Conservation (phyloP, 2,113 vertebrate genomes). For the Sceloporus undulatus region DNA sequence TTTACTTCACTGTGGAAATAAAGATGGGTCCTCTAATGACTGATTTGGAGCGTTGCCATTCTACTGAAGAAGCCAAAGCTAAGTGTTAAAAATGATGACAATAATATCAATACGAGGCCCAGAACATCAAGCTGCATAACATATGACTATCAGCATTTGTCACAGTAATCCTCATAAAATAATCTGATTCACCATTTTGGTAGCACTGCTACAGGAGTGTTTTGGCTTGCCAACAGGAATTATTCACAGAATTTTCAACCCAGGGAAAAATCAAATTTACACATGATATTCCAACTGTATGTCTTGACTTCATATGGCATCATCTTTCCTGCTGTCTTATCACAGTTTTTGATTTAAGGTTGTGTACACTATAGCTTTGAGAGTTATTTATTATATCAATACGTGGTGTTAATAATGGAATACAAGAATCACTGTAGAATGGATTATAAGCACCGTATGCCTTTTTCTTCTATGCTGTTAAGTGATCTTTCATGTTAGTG, state of each 20-base stretch:
- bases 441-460: constrained; percentile 27
- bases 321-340: neutral
- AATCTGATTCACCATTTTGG: constrained; percentile 3
- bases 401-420: constrained; percentile 29
- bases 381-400: neutral
- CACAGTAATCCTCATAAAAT: neutral
- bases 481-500: neutral
- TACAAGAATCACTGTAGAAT: neutral
- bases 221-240: constrained; percentile 39
- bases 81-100: neutral
- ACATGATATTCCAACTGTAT: constrained; percentile 45
- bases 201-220: rapidly evolving
- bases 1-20: neutral
- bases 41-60: neutral
- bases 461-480: constrained; percentile 29
- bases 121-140: neutral
- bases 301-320: constrained; percentile 49
- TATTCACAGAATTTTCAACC: neutral
- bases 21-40: neutral
- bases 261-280: neutral
- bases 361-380: rapidly evolving
- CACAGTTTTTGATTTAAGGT: neutral
- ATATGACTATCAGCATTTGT: neutral
- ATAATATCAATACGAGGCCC: neutral
- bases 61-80: neutral